Evolutionary conservation across 2,113 vertebrate species (phyloP).

Genomic region (Otolemur garnettii): DNA sequence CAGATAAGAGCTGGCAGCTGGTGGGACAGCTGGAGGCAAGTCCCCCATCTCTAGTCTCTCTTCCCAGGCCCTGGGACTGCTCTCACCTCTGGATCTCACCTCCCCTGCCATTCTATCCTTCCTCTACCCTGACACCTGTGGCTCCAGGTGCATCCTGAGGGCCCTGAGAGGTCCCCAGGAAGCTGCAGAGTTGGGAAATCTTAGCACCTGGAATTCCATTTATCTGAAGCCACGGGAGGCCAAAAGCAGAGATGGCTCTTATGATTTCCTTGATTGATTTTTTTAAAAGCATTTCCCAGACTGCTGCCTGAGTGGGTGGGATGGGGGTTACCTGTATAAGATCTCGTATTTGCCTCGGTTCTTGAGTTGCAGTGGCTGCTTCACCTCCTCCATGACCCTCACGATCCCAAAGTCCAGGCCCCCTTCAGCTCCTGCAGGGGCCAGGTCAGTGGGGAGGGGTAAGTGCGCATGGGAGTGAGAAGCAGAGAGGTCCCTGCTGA

Average conservation of each 20-base stretch:
- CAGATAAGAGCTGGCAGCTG: not conserved
- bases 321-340: conserved; percentile 89
- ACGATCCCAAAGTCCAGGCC: conserved; percentile 92
- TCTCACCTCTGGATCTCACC: not conserved
- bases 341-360: conserved; percentile 95
- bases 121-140: too few species aligned
- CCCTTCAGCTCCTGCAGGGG: conserved; percentile 87
- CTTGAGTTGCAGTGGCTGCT: conserved; percentile 89
- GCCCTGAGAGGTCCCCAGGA: not conserved
- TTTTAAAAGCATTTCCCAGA: too few species aligned
- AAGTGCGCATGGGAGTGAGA: not conserved
- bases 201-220: not conserved
- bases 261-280: not conserved
- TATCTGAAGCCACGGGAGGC: not conserved
- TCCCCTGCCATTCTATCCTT: not conserved
- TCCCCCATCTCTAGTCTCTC: not conserved
- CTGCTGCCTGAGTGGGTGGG: too few species aligned
- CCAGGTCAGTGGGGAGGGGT: not conserved
- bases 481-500: not conserved
- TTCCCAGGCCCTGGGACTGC: not conserved
- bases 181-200: not conserved
- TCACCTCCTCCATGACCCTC: conserved; percentile 89
- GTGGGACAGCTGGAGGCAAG: not conserved
- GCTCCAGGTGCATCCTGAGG: not conserved
- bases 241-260: conserved; percentile 11